Evolutionary conservation across 1,140 invertebrate species (phyloP), one percentile per base, ranked within the genome.

Genomic region (Drosophila obscura): DNA sequence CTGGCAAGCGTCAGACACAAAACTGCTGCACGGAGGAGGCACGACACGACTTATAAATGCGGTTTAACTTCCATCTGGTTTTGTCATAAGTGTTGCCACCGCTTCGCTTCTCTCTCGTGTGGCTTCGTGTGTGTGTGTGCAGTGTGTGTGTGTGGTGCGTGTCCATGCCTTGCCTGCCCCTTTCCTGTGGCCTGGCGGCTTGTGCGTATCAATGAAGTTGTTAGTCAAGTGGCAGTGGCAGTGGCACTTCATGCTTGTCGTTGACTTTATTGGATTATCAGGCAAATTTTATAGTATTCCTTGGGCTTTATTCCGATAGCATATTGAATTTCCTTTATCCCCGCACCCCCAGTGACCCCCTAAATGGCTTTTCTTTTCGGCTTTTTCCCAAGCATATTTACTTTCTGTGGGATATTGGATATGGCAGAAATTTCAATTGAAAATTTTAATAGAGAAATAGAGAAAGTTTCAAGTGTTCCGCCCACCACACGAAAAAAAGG

Each of bases 261-360:
- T 83, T 80, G 69, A 76, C 74, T 82, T 85, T 85, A 85, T 85
- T 87, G 74, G 83, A 82, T 87, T 85, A 85, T 73, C 78, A 88
- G 66, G 74, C 63, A 85, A 82, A 85, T 85, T 87, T 82, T 59
- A 78, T 88, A 79, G 69, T 62, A 72, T 73, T 80, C 73, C 69
- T 48, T 43, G 26, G 52, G 19, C 57, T 16, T 15, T 48, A 28
- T 22, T 9, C 46, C 26, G 39, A n/a, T n/a, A 69, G 59, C 77
- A 85, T 77, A 76, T 85, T 77, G 64, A 73, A 64, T 73, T 60
- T 67, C 55, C 52, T 24, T 67, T 49, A 15, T 13, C 64, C 26
- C 64, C 43, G 48, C 35, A 24, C 22, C 2, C 22, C 22, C 22
- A 24, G 3, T 24, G 22, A 24, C 63, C 65, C 51, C 41, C 66